Base-by-base conservation (phyloP, 1,140 invertebrate species). In the Monomorium pharaonis region DNA sequence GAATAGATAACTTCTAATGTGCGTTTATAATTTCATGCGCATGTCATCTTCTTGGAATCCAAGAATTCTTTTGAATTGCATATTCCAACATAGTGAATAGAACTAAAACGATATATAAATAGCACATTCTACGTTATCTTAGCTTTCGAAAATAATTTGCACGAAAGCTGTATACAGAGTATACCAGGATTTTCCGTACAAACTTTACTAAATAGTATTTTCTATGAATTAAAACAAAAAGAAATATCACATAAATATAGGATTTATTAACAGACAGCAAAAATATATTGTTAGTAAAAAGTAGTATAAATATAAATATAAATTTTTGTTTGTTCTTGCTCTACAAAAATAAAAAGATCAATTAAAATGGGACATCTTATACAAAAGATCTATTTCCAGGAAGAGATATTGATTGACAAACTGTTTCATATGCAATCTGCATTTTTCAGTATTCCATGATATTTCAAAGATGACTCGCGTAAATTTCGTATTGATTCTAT, bases 1-100 rank as follows among this genome's bases (percentile, higher is more conserved):
- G 7, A 65, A 65, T 65, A 49, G 3, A 62, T 21, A 27, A n/a
- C n/a, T 51, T 33, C 24, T 30, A 24, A 14, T 10, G 21, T 33
- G 27, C 10, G 9, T 81, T 44, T 56, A 56, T 58, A 70, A 81
- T 81, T 72, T 58, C 37, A 69, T 37, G 62, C 16, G 76, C 44
- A 37, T 63, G 21, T 77, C 54, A 44, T 76, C 44, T 14, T 69
- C 47, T 44, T 30, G 67, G 24, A 58, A 33, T 83, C 27, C 67
- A 24, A 72, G 54, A 30, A 72, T 42, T 16, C 51, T 27, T 47
- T 2, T 37, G 2, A 70, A 54, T 21, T 27, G 16, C 30, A 4
- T 37, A 72, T 44, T 72, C 44, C 37, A 58, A 30, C 2, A 16
- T 14, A n/a, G 0, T 30, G 24, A 54, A 81, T 72, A 42, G 3